Base-by-base conservation (phyloP, 2,888 invertebrate genomes). In the Oscheius onirici region DNA sequence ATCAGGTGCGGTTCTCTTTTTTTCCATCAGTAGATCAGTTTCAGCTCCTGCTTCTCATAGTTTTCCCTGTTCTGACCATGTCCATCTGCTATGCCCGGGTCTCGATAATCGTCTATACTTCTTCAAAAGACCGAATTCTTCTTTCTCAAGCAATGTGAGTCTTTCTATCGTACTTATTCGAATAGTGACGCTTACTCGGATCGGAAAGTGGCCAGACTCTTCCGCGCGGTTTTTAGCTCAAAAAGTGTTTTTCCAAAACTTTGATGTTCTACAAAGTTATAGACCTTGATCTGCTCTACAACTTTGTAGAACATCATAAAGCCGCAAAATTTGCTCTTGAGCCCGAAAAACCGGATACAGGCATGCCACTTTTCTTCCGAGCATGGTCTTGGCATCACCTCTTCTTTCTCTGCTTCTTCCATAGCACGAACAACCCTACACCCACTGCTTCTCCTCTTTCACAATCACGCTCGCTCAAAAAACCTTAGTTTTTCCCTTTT, bases 51-150 rank as follows among this genome's bases (percentile, higher is more conserved):
- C 83, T 92, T 34, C 90, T 92, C 20, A 89, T 92, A 52, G 86
- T 92, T 3, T 88, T 91, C 28, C 92, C 92, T 0, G 90, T 92
- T 17, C 86, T 88, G 40, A 91, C 92, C 61, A 92, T 92, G 92
- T 90, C 90, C 0, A 90, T 91, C 71, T 91, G 92, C 55, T 92
- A 92, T 86, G 89, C 90, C 5, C 89, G 91, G 74, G 92, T 92
- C 81, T 79, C 81, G 13, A 72, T 78, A 34, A 84, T 84, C 49
- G 84, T 84, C 55, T 81, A 82, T 71, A 75, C 75, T n/a, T 79
- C 80, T 0, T 79, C 80, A 3, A 81, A 81, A 63, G 78, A 82
- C 72, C 71, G 77, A 13, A 74, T 77, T 10, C 71, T 80, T 0
- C 69, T 83, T 1, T 78, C 79, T 0, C 77, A 77, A 49, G 80